Evolutionary conservation across 1,140 invertebrate genomes (phyloP), one percentile per base, ranked within the genome.

Genomic region (Drosophila miranda): DNA sequence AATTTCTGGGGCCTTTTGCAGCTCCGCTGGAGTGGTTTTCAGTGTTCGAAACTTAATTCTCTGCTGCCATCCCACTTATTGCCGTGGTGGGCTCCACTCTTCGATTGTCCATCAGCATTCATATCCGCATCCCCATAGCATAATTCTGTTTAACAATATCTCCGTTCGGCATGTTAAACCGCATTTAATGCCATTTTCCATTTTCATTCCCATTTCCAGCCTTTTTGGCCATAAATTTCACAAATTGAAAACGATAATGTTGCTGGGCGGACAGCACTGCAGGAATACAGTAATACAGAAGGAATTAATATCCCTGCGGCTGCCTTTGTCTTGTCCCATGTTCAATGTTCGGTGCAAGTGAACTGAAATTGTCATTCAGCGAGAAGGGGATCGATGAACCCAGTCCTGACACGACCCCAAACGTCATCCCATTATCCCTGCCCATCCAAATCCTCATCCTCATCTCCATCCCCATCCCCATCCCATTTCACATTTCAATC

Each of bases 171-270:
- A 54, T 54, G 21, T 58, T 34, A 42, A 30, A 26, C 26, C 41
- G 19, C 42, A 55, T 50, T 72, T 50, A 67, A 71, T 42, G 28
- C 9, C 51, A n/a, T 55, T 76, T 71, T 52, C 38, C 6, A 45
- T 60, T 51, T 53, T 53, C 56, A 45, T 60, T 51, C 46, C 43
- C 56, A 60, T 71, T 76, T 67, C 44, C 30, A 41, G 71, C 48
- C 34, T n/a, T 58, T 19, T 16, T 30, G 50, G 14, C 52, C 30
- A 45, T 60, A 59, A 74, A 74, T 53, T 41, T 19, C 26, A 38
- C 26, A 48, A 43, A 56, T 49, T 56, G 44, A 56, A 64, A 55
- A 23, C 14, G 26, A 52, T n/a, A 42, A 54, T 13, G 34, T 38
- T 13, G 34, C 3, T 13, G 34, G 34, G 8, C 11, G 3, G 11